Base-by-base conservation (phyloP, 2,113 vertebrate genomes). In the Caranx ignobilis region DNA sequence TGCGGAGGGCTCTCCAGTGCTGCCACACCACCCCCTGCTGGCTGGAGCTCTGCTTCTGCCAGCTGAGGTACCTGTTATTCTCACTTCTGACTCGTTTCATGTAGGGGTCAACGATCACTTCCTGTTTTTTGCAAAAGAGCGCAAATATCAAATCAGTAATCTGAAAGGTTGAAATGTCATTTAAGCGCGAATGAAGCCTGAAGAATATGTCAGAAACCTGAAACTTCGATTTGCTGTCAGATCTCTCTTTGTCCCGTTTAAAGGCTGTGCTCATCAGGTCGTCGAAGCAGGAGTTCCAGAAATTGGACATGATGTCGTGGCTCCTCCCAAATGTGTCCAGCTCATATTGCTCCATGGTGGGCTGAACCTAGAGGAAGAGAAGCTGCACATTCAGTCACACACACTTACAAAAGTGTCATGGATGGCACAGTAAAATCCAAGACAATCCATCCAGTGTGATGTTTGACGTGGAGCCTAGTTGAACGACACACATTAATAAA, bases 221-320 rank as follows among this genome's bases (percentile, higher is more conserved):
- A 91, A 99, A 99, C 83, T 95, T 92, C 66, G 86, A 92, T 48
- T 94, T 91, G 90, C 96, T 96, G 62, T 95, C 94, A 0, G 92
- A 90, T 43, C 92, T 91, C 68, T 98, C 97, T 64, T 94, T 95
- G 86, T 97, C 96, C 5, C 94, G 84, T 45, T 88, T 94, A 71
- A 95, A 94, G 0, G 95, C 95, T 0, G 96, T 96, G 92, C 96
- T 98, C 98, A 99, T 99, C 69, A 99, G 94, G 56, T 95, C 95
- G 3, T 99, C 98, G 0, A 98, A 99, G 78, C 97, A 99, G 34
- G 97, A 96, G 4, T 99, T 99, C 98, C 98, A 99, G 93, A 99
- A 99, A 61, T 95, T 96, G 10, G 98, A 99, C 97, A 99, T 99
- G 88, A 97, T 97, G 88, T 99, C 95, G 0, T 99, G 98, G 86